Base-by-base conservation (phyloP, 2,888 invertebrate species). In the Nemurella pictetii region DNA sequence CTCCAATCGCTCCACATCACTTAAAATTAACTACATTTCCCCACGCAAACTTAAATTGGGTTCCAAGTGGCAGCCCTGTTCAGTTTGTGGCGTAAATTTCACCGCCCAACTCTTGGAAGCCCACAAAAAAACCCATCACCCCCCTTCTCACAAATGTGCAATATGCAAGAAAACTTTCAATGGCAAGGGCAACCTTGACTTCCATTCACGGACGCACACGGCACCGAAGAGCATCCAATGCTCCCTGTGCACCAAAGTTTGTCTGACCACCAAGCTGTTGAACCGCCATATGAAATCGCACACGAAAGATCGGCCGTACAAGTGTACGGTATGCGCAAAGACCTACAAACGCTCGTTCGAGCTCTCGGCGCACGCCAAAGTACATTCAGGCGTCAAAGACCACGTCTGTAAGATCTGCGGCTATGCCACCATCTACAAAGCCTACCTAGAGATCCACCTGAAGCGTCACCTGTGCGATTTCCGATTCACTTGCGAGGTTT, bases 381-480 rank as follows among this genome's bases (percentile, higher is more conserved):
- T 93, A 83, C 93, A 93, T 88, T 92, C 93, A 0, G 93, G 93
- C 0, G 92, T 93, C 89, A 93, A 93, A 89, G 93, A 93, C 0
- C 92, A 93, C 87, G 91, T 92, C 0, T 93, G 93, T 90, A 92
- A 92, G 89, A 89, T 84, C n/a, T 86, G 86, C 75, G 84, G 78
- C 29, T 85, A 84, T 83, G 83, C 30, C 32, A 83, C 85, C 80
- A 80, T 83, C 27, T 55, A 84, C 28, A 85, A 84, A 26, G 36
- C 82, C 7, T 86, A 80, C 30, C 81, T 86, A 27, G 78, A 84
- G 27, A 28, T 91, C 0, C 92, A 93, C 77, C 87, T 92, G 29
- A 91, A 90, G 80, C 92, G 91, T 0, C 93, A 93, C 87, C 90
- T 90, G 86, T 90, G 90, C 35, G 90, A 91, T 74, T 77, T 77